Base-by-base conservation (phyloP, 2,888 invertebrate species). In the Chrysolina haemoptera region DNA sequence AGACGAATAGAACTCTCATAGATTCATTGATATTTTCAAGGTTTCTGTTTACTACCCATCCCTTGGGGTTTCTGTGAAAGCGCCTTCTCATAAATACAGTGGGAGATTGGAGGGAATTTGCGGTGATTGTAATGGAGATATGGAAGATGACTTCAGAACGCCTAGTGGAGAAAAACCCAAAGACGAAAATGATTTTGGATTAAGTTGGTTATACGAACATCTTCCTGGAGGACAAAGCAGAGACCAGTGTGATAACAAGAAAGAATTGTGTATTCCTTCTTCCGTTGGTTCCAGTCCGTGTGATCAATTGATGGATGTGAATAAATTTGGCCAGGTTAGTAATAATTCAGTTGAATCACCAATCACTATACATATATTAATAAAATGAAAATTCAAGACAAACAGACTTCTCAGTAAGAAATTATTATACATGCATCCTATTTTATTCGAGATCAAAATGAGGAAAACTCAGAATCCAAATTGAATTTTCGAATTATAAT, bases 91-190 rank as follows among this genome's bases (percentile, higher is more conserved):
- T 77, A 88, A 92, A 71, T 96, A 94, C 86, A 91, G 90, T 50
- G 92, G 92, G 75, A 91, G 90, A 76, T 91, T 94, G 70, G 94
- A 95, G 85, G 96, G 96, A 0, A 89, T 96, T 1, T 96, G 96
- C 85, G 96, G 96, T 67, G 91, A 93, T 78, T 94, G 94, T 84
- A 91, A 93, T 65, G 91, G 91, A 0, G 89, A 91, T 81, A 87
- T 89, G 4, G 88, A 89, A 0, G 89, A 91, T 62, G 92, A 92
- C 83, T 87, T 93, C n/a, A 83, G 89, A 75, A 89, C 89, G 64
- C 89, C 89, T 75, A 87, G 89, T 50, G 91, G 91, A 0, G 87
- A 88, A 5, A 77, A 89, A 73, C 89, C 93, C 66, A 89, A 91
- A 20, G 88, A 92, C 82, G 86, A 85, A 0, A 83, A 89, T 22